These are phyloP conservation scores for Pelagia noctiluca DNA, from an alignment of 30 jellyfish, hydroid and myxozoan genomes.

Conservation along the genomic window DNA sequence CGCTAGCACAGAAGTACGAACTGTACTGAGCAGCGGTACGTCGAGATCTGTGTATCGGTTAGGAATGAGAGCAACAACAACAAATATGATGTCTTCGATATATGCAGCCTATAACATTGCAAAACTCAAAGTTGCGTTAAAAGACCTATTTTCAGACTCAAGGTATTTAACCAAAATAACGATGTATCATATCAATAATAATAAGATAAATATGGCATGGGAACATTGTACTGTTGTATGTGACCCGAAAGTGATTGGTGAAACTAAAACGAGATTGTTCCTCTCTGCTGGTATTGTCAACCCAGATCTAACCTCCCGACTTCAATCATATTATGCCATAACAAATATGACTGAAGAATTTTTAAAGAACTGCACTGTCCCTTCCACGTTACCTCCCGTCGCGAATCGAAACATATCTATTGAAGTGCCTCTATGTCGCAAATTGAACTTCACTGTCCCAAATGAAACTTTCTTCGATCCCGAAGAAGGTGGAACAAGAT, in stretches of 20 bases:
- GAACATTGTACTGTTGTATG: constrained; percentile 53
- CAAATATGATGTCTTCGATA: constrained; percentile 9
- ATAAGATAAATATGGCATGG: constrained; percentile 20
- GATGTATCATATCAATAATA: background rate
- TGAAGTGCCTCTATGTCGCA: constrained; percentile 62
- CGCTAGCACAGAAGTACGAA: constrained; percentile 45
- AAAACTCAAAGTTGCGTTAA: constrained; percentile 43
- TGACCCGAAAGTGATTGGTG: constrained; percentile 30
- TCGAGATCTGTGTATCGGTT: constrained; percentile 19
- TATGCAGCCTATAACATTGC: constrained; percentile 31
- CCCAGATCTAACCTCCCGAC: constrained; percentile 26
- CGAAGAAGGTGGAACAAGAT: constrained; percentile 81
- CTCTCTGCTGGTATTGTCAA: constrained; percentile 37
- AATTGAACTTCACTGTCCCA: constrained; percentile 60
- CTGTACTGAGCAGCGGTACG: constrained; percentile 12
- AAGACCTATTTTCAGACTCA: constrained; percentile 7
- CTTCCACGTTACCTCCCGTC: constrained; percentile 64
- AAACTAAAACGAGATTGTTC: constrained; percentile 17
- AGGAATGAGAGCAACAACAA: constrained; percentile 15
- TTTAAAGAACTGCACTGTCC: constrained; percentile 42
- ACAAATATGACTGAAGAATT: constrained; percentile 27
- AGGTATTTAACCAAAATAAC: constrained; percentile 16
- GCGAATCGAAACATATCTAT: constrained; percentile 44
- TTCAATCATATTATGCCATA: constrained; percentile 34
- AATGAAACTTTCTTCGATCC: constrained; percentile 62